phyloP scores from a whole-genome alignment of 2,797 vertebrate genomes.

The Tinamus major region DNA sequence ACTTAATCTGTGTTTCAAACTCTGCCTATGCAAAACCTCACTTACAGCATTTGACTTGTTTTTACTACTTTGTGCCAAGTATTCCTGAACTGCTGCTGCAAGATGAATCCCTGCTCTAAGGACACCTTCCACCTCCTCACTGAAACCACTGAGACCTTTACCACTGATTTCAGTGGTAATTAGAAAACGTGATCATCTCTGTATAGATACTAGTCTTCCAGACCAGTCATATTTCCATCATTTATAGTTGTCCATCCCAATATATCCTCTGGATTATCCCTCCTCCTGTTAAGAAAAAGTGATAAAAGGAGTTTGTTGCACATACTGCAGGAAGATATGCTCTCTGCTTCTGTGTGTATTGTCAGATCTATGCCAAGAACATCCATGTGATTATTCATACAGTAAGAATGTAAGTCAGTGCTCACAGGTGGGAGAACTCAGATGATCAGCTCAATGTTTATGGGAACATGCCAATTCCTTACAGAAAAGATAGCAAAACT shows the following conservation, averaged over 20 bases:
- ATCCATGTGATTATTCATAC: background rate
- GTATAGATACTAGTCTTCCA: background rate
- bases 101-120: background rate
- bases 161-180: background rate
- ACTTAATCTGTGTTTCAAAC: constrained; percentile 48
- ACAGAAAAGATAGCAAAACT: background rate
- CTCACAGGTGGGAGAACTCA: background rate
- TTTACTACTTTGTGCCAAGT: background rate
- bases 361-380: background rate
- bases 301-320: background rate
- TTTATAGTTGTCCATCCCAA: background rate
- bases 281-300: background rate
- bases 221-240: background rate
- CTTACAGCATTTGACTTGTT: background rate
- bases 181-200: background rate
- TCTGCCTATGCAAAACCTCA: constrained; percentile 11
- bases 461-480: background rate
- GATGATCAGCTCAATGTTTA: background rate
- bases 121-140: background rate
- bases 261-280: background rate
- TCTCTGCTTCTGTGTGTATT: background rate
- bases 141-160: background rate
- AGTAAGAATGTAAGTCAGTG: background rate
- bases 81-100: background rate
- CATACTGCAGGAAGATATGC: background rate